phyloP scores from a whole-genome alignment of 2,113 vertebrate species.

The Megaceryle torquata region DNA sequence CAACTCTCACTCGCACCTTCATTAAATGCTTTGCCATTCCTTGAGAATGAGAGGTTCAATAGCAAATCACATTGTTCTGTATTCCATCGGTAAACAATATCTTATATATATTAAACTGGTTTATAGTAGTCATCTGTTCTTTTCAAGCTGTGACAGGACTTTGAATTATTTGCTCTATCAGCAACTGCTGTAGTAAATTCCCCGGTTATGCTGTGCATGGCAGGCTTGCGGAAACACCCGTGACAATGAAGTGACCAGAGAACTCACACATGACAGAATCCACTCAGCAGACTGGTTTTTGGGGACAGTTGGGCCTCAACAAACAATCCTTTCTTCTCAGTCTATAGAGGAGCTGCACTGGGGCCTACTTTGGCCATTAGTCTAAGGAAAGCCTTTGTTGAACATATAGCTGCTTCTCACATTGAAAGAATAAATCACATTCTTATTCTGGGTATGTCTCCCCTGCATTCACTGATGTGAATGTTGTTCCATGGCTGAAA shows the following conservation, averaged over 20 bases:
- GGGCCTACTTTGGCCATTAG: constrained; percentile 56
- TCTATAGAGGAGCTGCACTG: constrained; percentile 36
- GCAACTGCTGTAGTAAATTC: constrained; percentile 17
- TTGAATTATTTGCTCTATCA: constrained; percentile 42
- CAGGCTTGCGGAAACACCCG: constrained; percentile 12
- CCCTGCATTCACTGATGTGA: constrained; percentile 44
- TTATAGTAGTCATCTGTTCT: constrained; percentile 51
- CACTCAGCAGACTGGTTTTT: constrained; percentile 21
- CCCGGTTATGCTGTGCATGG: neutral
- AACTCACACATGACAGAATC: constrained; percentile 42
- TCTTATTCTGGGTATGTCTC: constrained; percentile 62
- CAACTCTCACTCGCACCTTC: constrained; percentile 21
- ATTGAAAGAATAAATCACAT: constrained; percentile 63
- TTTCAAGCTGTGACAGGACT: constrained; percentile 33
- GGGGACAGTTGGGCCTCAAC: constrained; percentile 54
- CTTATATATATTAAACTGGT: constrained; percentile 26
- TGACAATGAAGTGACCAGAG: constrained; percentile 48
- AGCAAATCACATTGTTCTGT: constrained; percentile 14
- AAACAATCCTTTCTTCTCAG: constrained; percentile 62
- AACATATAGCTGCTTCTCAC: constrained; percentile 62
- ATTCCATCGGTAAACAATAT: neutral
- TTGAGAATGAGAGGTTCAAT: neutral
- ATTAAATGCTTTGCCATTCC: constrained; percentile 30
- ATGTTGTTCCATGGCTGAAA: constrained; percentile 53
- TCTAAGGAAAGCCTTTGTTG: constrained; percentile 60